Percentiles rank a stretch among this genome's conserved stretches.
phyloP scores from a whole-genome alignment of 2,113 vertebrate species.

The Podocnemis expansa region DNA sequence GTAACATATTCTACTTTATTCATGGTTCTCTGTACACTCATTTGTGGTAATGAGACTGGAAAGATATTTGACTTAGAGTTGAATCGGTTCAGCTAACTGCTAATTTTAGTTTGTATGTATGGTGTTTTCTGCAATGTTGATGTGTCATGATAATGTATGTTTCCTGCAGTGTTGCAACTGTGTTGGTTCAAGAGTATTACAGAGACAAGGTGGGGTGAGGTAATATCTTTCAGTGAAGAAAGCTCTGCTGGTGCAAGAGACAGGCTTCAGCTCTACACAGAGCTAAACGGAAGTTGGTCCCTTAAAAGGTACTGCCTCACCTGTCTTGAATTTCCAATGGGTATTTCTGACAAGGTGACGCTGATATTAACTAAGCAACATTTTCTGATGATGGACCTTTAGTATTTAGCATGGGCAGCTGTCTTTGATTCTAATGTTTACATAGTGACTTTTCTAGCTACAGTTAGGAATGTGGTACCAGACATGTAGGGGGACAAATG shows the following conservation, averaged over 20 bases:
- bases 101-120: not conserved
- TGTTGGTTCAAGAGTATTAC: no score
- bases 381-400: not conserved
- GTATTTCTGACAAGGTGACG: not conserved
- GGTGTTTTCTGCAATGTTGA: not conserved
- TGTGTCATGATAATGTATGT: not conserved
- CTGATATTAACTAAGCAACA: not conserved
- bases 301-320: no score
- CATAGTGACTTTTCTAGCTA: not conserved
- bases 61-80: not conserved
- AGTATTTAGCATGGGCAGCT: not conserved
- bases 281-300: no score
- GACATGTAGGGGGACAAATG: no score
- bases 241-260: no score
- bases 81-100: not conserved
- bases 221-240: no score
- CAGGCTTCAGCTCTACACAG: no score
- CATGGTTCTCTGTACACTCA: not conserved
- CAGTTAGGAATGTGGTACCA: no score
- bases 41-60: not conserved
- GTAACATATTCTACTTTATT: not conserved
- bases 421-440: rapidly evolving
- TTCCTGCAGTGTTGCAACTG: no score
- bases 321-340: no score
- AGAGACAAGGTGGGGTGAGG: no score